A percentile compares a stretch with the other conserved stretches of the same genome.
These are phyloP conservation scores for Euplexia lucipara DNA, from an alignment of 2,888 invertebrate genomes.

Conservation along the genomic window DNA sequence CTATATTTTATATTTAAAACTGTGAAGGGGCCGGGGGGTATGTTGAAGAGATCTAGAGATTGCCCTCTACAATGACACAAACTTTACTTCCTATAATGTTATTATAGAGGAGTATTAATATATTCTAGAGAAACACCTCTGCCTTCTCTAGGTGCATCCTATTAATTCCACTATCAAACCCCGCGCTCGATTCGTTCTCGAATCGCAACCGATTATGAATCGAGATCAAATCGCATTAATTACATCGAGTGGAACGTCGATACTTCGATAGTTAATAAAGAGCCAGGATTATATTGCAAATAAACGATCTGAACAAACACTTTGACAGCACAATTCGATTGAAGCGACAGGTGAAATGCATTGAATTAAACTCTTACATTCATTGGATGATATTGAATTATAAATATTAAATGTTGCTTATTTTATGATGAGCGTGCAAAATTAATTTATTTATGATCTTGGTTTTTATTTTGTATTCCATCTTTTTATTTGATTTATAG, in stretches of 20 bases:
- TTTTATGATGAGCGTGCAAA: conserved; percentile 28
- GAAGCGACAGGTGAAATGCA: conserved; percentile 63
- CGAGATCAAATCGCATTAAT: conserved; percentile 67
- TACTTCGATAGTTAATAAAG: conserved; percentile 62
- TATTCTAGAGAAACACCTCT: background rate
- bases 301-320: conserved; percentile 54
- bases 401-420: conserved; percentile 32
- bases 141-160: background rate
- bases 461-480: too few relatives aligned
- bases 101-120: too few relatives aligned
- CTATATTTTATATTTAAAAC: too few relatives aligned
- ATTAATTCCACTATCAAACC: conserved; percentile 45
- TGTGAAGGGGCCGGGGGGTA: too few relatives aligned
- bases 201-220: conserved; percentile 60
- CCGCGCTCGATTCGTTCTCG: conserved; percentile 34
- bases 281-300: conserved; percentile 59
- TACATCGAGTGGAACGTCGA: conserved; percentile 65
- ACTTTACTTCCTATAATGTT: too few relatives aligned
- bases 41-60: too few relatives aligned
- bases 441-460: background rate
- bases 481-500: too few relatives aligned
- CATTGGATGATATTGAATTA: conserved; percentile 46
- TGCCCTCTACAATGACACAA: too few relatives aligned
- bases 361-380: conserved; percentile 56
- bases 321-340: conserved; percentile 60